Conservation (phyloP, 2,797 vertebrate species). For the Lacerta bilineata region DNA sequence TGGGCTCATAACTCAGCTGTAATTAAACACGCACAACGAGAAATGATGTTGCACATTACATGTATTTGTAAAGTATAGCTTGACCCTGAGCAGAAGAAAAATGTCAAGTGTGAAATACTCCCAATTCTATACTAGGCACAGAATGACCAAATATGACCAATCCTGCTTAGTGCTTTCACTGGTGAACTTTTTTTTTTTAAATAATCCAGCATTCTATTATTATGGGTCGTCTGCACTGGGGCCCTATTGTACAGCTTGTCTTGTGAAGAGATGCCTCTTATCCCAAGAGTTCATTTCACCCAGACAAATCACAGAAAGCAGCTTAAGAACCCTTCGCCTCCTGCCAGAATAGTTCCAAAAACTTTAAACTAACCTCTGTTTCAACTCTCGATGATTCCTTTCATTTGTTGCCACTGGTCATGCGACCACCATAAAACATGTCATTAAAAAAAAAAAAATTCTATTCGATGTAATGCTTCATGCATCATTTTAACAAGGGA, state of each 20-base stretch:
- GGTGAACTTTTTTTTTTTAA: background rate
- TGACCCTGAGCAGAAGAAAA: too few relatives aligned
- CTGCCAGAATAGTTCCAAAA: slow-evolving; percentile 23
- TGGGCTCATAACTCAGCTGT: background rate
- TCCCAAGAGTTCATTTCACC: slow-evolving; percentile 49
- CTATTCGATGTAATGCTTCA: background rate
- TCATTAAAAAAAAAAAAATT: background rate
- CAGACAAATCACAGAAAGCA: slow-evolving; percentile 29
- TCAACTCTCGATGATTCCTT: slow-evolving; percentile 6
- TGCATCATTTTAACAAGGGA: slow-evolving; percentile 35
- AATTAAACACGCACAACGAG: background rate
- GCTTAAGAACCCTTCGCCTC: slow-evolving; percentile 34
- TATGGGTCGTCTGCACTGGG: background rate
- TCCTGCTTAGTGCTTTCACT: background rate
- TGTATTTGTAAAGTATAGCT: too few relatives aligned
- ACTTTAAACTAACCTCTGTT: slow-evolving; percentile 32
- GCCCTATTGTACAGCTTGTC: background rate
- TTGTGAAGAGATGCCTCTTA: slow-evolving; percentile 22
- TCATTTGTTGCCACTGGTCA: slow-evolving; percentile 21
- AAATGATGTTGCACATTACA: too few relatives aligned
- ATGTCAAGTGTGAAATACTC: background rate
- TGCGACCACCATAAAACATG: slow-evolving; percentile 24
- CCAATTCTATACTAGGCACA: background rate
- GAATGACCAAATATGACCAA: background rate
- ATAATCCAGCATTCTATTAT: background rate